Percentiles rank a stretch among this genome's conserved stretches.
Conservation (phyloP, 2,888 invertebrate species). For the Dicyrtoma fusca region DNA sequence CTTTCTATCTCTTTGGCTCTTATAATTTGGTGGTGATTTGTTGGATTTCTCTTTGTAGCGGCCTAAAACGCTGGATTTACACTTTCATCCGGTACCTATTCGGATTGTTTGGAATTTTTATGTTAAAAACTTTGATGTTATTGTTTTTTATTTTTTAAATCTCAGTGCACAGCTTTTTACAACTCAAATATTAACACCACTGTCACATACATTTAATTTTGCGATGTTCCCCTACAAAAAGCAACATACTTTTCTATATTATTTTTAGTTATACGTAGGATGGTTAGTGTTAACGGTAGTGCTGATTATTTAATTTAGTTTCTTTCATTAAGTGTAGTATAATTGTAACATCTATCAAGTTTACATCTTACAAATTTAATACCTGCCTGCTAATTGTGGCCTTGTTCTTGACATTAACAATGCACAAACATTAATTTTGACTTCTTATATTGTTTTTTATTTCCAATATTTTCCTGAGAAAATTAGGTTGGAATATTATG, state of each 20-base stretch:
- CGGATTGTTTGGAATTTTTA: constrained; percentile 39
- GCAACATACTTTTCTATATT: background rate
- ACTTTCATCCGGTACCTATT: constrained; percentile 47
- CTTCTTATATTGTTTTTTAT: constrained; percentile 1
- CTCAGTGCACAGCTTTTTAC: background rate
- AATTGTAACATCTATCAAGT: too few species aligned
- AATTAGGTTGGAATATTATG: background rate
- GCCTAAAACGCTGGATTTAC: constrained; percentile 56
- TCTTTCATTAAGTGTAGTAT: too few species aligned
- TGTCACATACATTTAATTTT: background rate
- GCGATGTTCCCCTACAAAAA: background rate
- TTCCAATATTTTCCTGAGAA: background rate
- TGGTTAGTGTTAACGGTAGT: too few species aligned
- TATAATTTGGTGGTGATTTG: constrained; percentile 38
- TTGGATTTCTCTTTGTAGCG: constrained; percentile 49
- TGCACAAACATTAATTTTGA: too few species aligned
- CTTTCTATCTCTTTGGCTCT: constrained; percentile 37
- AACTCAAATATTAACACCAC: background rate
- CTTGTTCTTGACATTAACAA: too few species aligned
- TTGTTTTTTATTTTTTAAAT: constrained; percentile 9
- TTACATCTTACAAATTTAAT: too few species aligned
- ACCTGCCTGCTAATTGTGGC: too few species aligned
- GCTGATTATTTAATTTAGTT: too few species aligned
- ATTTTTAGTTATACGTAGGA: too few species aligned
- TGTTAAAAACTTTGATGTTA: constrained; percentile 24